These are phyloP conservation scores for Donacobius atricapilla DNA, from an alignment of 2,113 vertebrate genomes.

Conservation along the genomic window DNA sequence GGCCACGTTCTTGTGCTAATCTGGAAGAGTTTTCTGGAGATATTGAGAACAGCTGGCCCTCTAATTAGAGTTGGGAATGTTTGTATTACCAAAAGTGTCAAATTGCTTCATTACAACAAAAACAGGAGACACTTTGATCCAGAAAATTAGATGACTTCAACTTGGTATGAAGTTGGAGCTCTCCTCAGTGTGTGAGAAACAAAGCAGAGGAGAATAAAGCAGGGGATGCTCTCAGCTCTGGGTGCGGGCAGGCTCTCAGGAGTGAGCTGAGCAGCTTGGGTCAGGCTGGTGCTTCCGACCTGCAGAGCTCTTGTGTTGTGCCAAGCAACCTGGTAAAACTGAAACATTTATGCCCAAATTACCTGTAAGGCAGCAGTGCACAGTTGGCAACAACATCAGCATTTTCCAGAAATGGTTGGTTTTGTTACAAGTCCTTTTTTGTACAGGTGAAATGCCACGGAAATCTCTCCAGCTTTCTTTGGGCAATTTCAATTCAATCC, in stretches of 20 bases:
- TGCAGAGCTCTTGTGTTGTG: background rate
- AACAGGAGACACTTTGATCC: background rate
- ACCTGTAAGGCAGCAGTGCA: background rate
- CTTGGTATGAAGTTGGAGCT: background rate
- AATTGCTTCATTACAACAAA: conserved; percentile 14
- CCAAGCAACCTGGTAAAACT: background rate
- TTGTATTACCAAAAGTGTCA: background rate
- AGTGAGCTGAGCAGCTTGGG: background rate
- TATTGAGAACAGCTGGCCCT: conserved; percentile 23
- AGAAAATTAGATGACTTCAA: background rate
- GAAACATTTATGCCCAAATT: background rate
- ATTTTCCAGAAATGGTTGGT: background rate
- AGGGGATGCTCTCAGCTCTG: background rate
- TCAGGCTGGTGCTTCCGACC: background rate
- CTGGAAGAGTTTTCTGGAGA: conserved; percentile 23
- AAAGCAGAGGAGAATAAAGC: background rate
- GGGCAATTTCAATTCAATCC: background rate
- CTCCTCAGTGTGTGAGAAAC: background rate
- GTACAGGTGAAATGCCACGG: background rate
- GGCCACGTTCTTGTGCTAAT: background rate
- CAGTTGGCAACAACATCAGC: background rate
- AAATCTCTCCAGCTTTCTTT: background rate
- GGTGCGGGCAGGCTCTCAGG: background rate
- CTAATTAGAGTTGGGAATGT: conserved; percentile 4
- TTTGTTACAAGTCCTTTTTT: background rate